phyloP scores from a whole-genome alignment of 2,888 invertebrate genomes.

The Mechanitis messenoides region DNA sequence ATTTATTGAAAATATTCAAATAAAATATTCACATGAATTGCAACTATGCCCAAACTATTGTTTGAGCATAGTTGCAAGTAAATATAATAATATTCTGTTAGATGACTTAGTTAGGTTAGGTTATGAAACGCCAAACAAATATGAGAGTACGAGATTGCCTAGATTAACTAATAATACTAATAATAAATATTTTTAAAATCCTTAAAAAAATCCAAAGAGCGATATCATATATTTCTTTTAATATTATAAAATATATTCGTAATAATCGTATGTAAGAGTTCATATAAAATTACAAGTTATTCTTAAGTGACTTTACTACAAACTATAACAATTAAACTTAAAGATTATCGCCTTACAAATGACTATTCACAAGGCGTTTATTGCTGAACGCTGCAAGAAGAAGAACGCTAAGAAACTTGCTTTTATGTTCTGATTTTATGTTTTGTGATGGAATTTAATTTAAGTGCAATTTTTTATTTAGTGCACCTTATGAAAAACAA shows the following conservation, averaged over 20 bases:
- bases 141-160: too few relatives aligned
- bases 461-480: not conserved
- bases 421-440: not conserved
- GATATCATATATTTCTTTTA: not conserved
- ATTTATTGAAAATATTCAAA: not conserved
- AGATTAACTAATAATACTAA: too few relatives aligned
- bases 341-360: slow-evolving; percentile 21
- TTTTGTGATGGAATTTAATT: not conserved
- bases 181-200: too few relatives aligned
- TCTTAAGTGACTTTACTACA: slow-evolving; percentile 1
- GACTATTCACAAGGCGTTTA: slow-evolving; percentile 14
- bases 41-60: slow-evolving; percentile 2
- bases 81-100: not conserved
- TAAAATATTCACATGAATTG: too few relatives aligned
- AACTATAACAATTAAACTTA: slow-evolving; percentile 23
- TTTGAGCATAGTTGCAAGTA: not conserved
- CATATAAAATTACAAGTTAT: not conserved
- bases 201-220: not conserved
- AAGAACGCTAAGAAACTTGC: not conserved
- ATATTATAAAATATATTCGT: not conserved
- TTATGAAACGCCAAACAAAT: too few relatives aligned
- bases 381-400: slow-evolving; percentile 5
- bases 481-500: too few relatives aligned
- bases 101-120: too few relatives aligned
- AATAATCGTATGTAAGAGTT: not conserved